Evolutionary conservation across 1,140 invertebrate genomes (phyloP).

Genomic region (Zaprionus africanus): DNA sequence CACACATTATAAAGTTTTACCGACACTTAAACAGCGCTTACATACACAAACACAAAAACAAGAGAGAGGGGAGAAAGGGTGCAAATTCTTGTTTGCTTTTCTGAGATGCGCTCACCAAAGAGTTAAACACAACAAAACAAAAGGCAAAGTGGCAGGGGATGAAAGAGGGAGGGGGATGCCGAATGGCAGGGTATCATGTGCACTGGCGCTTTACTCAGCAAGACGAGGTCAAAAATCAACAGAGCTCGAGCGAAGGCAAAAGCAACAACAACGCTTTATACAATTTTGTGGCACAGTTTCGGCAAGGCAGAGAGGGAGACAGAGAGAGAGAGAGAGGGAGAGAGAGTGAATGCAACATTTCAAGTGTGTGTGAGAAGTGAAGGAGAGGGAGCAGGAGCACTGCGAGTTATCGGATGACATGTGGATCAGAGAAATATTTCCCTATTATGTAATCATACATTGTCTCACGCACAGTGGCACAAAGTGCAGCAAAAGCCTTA

Average conservation of each 20-base stretch:
- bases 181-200: background rate
- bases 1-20: slow-evolving; percentile 76
- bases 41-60: slow-evolving; percentile 33
- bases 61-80: background rate
- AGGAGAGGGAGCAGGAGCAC: background rate
- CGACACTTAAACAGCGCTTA: slow-evolving; percentile 65
- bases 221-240: slow-evolving; percentile 36
- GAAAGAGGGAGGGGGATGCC: background rate
- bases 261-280: slow-evolving; percentile 34
- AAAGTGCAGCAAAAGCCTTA: background rate
- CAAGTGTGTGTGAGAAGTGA: background rate
- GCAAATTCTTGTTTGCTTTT: slow-evolving; percentile 36
- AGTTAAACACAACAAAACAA: slow-evolving; percentile 39
- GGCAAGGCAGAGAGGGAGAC: background rate
- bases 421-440: slow-evolving; percentile 26
- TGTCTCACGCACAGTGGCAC: background rate
- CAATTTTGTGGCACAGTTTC: slow-evolving; percentile 57
- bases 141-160: background rate
- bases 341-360: background rate
- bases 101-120: slow-evolving; percentile 30
- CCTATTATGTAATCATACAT: slow-evolving; percentile 16
- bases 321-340: too few species aligned
- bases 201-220: slow-evolving; percentile 10
- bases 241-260: slow-evolving; percentile 23
- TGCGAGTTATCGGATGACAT: background rate